Percentiles rank a stretch among this genome's conserved stretches.
phyloP scores from a whole-genome alignment of 2,797 vertebrate species.

The Tiaroga cobitis region DNA sequence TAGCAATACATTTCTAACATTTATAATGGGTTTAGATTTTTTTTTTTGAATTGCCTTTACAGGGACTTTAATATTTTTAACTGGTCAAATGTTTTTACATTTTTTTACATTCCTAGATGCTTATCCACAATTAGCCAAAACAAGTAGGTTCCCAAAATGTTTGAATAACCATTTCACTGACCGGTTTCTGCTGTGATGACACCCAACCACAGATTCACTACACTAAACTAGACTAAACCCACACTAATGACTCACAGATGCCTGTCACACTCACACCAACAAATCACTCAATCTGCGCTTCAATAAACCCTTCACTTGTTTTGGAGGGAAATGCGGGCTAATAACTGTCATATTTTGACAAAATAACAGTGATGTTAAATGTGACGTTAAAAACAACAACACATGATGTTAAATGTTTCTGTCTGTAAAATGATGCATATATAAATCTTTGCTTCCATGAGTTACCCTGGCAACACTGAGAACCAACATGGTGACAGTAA shows the following conservation, averaged over 20 bases:
- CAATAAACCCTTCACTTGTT: slow-evolving; percentile 34
- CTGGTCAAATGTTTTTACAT: background rate
- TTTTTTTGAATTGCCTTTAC: too few relatives aligned
- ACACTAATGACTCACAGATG: slow-evolving; percentile 30
- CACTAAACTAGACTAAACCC: slow-evolving; percentile 26
- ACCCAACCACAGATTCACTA: slow-evolving; percentile 4
- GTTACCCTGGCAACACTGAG: background rate
- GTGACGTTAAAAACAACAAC: background rate
- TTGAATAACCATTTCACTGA: slow-evolving; percentile 1
- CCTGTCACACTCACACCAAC: slow-evolving; percentile 20
- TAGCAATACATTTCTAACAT: too few relatives aligned
- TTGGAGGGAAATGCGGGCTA: background rate
- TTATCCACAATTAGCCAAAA: slow-evolving; percentile 9
- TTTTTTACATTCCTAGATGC: background rate
- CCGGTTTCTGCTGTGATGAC: slow-evolving; percentile 24
- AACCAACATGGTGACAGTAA: background rate
- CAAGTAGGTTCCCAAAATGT: background rate
- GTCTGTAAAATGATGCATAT: background rate
- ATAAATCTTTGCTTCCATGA: background rate
- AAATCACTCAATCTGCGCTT: slow-evolving; percentile 38
- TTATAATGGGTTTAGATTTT: too few relatives aligned
- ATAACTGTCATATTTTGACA: slow-evolving; percentile 33
- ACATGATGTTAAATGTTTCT: background rate
- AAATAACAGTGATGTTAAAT: slow-evolving; percentile 9
- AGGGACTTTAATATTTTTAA: background rate